A percentile compares a stretch with the other conserved stretches of the same genome.
These are phyloP conservation scores for Premnoplex brunnescens DNA, from an alignment of 2,797 vertebrate genomes.

Conservation along the genomic window DNA sequence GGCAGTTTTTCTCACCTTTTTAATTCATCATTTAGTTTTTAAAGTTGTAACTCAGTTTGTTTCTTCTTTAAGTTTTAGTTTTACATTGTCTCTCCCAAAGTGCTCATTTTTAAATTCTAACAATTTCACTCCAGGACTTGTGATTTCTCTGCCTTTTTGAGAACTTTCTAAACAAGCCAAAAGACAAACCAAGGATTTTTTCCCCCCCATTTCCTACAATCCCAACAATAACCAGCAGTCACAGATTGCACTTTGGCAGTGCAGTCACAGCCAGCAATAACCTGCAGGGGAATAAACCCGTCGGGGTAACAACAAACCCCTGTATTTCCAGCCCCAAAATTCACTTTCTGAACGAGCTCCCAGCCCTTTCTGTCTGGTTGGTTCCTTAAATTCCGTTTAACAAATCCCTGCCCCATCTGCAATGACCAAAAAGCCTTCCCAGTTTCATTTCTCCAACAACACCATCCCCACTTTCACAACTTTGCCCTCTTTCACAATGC, in stretches of 20 bases:
- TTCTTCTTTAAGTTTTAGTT: neutral
- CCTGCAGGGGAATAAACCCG: neutral
- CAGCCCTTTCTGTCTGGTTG: slow-evolving; percentile 4
- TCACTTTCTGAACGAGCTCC: neutral
- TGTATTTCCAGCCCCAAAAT: neutral
- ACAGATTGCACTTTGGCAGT: neutral
- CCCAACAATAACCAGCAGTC: neutral
- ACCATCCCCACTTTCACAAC: slow-evolving; percentile 68
- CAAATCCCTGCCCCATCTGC: slow-evolving; percentile 33
- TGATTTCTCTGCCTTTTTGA: neutral
- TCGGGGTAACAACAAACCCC: neutral
- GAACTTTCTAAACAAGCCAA: neutral
- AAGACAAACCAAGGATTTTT: neutral
- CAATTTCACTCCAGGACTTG: neutral
- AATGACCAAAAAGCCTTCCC: slow-evolving; percentile 52
- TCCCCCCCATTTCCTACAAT: neutral
- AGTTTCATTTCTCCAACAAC: slow-evolving; percentile 73
- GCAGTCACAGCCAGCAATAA: neutral
- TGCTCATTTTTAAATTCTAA: neutral
- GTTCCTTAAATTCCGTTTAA: slow-evolving; percentile 57
- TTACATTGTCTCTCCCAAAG: neutral
- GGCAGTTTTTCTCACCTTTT: neutral
- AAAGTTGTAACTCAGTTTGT: neutral
- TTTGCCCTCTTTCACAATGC: slow-evolving; percentile 72
- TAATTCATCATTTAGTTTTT: neutral